phyloP scores from a whole-genome alignment of 2,888 invertebrate species.

The Schizotus pectinicornis region DNA sequence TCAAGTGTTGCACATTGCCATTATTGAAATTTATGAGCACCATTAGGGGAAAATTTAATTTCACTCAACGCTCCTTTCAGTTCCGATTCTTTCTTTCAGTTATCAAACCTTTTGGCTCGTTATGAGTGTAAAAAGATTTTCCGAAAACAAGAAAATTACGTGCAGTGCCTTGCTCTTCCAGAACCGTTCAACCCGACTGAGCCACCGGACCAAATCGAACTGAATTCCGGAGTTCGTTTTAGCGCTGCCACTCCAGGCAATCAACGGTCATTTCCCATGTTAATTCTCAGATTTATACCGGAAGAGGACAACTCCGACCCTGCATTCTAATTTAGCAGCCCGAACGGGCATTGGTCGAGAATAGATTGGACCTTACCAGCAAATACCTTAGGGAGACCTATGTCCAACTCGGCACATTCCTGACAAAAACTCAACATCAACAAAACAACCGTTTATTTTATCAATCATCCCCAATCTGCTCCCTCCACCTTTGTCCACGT shows the following conservation, averaged over 20 bases:
- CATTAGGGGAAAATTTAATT: too few species aligned
- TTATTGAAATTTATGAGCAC: too few species aligned
- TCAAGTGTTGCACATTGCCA: too few species aligned
- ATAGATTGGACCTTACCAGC: conserved; percentile 41
- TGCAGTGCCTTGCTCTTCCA: neutral
- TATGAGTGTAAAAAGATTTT: too few species aligned
- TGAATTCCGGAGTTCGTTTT: conserved; percentile 4
- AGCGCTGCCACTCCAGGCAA: conserved; percentile 45
- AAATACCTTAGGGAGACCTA: conserved; percentile 15
- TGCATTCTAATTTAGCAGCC: conserved; percentile 51
- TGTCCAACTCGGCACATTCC: neutral
- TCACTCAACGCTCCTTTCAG: too few species aligned
- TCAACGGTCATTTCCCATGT: conserved; percentile 56
- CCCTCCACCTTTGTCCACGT: too few species aligned
- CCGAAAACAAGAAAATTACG: too few species aligned
- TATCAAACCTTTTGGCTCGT: too few species aligned
- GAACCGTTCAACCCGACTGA: neutral
- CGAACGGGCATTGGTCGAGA: conserved; percentile 45
- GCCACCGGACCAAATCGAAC: neutral
- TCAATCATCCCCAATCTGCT: too few species aligned
- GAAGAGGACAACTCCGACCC: conserved; percentile 50
- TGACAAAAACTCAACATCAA: conserved; percentile 5
- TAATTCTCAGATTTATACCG: conserved; percentile 54
- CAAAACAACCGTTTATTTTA: too few species aligned
- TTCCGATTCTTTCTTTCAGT: too few species aligned